These are phyloP conservation scores for Hycleus cichorii DNA, from an alignment of 1,140 invertebrate genomes.

Conservation along the genomic window DNA sequence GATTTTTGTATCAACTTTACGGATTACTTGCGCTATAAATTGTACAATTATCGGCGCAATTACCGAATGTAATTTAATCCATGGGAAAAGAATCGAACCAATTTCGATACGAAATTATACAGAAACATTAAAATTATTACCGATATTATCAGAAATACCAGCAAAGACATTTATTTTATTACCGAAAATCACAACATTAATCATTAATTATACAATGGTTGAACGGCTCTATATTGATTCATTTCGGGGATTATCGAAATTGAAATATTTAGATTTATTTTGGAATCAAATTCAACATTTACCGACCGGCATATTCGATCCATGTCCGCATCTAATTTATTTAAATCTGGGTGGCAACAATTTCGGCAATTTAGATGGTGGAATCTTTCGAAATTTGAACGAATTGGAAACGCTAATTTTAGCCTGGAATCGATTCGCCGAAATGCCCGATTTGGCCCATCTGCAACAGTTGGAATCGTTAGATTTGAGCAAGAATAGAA, in stretches of 20 bases:
- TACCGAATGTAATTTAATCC: no score
- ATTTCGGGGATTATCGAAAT: constrained; percentile 2
- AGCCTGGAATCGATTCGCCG: no score
- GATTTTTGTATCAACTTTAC: no score
- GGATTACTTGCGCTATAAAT: no score
- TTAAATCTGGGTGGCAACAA: constrained; percentile 1
- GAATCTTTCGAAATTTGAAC: neutral
- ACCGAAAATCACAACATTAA: constrained; percentile 2
- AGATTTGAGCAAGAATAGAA: no score
- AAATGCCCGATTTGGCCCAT: no score
- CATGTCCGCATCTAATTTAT: constrained; percentile 1
- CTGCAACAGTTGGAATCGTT: no score
- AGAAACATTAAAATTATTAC: neutral
- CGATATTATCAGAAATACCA: neutral
- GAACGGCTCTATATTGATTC: constrained; percentile 1
- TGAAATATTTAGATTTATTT: constrained; percentile 3
- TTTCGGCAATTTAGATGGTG: neutral
- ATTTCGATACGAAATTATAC: neutral
- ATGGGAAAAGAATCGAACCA: neutral
- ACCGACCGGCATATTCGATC: neutral
- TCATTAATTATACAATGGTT: constrained; percentile 1
- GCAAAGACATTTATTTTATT: neutral
- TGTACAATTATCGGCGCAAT: no score
- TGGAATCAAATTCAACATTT: constrained; percentile 2
- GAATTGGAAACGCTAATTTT: no score